Evolutionary conservation across 2,888 invertebrate species (phyloP).

Genomic region (Branchipolynoe longqiensis): DNA sequence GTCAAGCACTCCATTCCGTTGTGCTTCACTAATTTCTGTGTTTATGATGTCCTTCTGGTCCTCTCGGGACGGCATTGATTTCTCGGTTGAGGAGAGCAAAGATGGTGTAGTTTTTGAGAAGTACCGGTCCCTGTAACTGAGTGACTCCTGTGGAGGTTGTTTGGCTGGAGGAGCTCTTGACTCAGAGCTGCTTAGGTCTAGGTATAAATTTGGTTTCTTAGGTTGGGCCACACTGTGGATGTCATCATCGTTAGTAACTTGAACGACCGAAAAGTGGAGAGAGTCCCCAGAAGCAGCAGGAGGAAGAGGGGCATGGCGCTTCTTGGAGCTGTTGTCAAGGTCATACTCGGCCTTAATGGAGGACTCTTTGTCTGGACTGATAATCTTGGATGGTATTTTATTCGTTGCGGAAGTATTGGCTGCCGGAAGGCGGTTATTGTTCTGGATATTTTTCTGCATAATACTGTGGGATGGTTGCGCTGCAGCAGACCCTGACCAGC

Average conservation of each 20-base stretch:
- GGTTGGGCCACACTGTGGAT: background rate
- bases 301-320: constrained; percentile 57
- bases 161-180: constrained; percentile 11
- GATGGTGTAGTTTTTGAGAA: background rate
- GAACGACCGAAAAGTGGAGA: background rate
- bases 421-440: constrained; percentile 32
- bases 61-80: background rate
- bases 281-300: constrained; percentile 30
- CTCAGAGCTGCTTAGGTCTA: constrained; percentile 24
- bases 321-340: constrained; percentile 52
- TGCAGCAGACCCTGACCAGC: constrained; percentile 6
- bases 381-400: constrained; percentile 4
- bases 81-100: constrained; percentile 7
- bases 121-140: constrained; percentile 46
- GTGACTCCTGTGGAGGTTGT: background rate
- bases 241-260: background rate
- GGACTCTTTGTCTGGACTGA: constrained; percentile 39
- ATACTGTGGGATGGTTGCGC: constrained; percentile 32
- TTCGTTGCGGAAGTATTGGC: background rate
- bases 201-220: constrained; percentile 22
- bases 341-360: constrained; percentile 10
- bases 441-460: constrained; percentile 55
- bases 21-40: background rate
- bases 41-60: background rate
- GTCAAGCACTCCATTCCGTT: constrained; percentile 24